These are phyloP conservation scores for Rhinopithecus roxellana DNA, from an alignment of 2,113 vertebrate species.

Conservation along the genomic window DNA sequence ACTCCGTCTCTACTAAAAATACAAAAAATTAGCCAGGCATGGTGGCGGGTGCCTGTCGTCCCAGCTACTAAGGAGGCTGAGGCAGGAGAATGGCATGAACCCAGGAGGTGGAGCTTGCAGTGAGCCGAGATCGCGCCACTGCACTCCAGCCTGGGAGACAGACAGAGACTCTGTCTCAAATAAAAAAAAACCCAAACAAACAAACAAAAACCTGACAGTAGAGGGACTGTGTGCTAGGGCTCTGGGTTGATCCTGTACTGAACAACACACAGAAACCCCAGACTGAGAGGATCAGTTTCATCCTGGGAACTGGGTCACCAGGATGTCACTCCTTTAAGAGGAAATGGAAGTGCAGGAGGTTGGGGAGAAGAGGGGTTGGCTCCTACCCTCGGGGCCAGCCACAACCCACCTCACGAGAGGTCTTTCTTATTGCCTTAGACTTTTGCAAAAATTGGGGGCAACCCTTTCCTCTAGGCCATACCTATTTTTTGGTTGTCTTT, in stretches of 20 bases:
- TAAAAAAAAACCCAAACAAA: no score
- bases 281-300: not conserved
- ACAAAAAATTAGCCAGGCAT: no score
- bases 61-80: no score
- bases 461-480: not conserved
- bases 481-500: not conserved
- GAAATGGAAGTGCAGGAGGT: not conserved
- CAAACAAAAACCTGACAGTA: no score
- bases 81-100: no score
- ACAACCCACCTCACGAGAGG: fast-evolving
- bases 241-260: not conserved
- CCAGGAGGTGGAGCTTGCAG: no score
- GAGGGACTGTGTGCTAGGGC: not conserved
- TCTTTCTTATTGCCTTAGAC: not conserved
- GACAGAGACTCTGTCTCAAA: no score
- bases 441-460: not conserved
- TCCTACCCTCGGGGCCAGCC: not conserved
- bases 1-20: no score
- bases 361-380: not conserved
- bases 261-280: fast-evolving
- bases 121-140: no score
- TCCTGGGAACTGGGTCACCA: not conserved
- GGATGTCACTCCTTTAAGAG: not conserved
- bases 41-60: no score
- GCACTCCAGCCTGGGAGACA: no score